Evolutionary conservation across 2,888 invertebrate genomes (phyloP), one percentile per base, ranked within the genome.

Genomic region (Dryadula phaetusa): DNA sequence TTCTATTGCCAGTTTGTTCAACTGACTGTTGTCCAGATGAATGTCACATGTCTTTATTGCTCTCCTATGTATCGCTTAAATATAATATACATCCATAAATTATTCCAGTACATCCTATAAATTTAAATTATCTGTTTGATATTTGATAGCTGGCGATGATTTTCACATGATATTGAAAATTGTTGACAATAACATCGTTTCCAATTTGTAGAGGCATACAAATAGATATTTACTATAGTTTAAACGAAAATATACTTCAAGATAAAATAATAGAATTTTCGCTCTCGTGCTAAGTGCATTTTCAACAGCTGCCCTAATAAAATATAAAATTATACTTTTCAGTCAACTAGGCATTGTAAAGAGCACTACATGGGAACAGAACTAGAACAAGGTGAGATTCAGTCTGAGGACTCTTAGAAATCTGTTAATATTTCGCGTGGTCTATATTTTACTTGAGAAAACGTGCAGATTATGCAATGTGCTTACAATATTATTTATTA

Each of bases 1-100:
- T 81, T 82, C 81, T 86, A 89, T 89, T 84, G 87, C 86, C 82
- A 78, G 85, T 87, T 87, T 87, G 84, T 82, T 82, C 80, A 83
- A 83, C 83, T 85, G 85, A 83, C 83, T 79, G 81, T 78, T 80
- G 77, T 76, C 75, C 76, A 76, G 79, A 82, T 79, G 78, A 80
- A 79, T 80, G 81, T 82, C 79, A 79, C 74, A 75, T 80, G 76
- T 76, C 83, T 77, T 81, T 80, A 84, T 82, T 75, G 78, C 79
- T 74, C 79, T 81, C 80, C 61, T 40, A 73, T 77, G 79, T 69
- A 77, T 78, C 74, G 74, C 69, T 58, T 53, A 18, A 63, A 53
- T 46, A 8, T 20, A 46, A 20, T 10, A 3, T 46, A 20, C 8
- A 20, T 46, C 12, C 12, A 10, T 46, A 46, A 20, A 46, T 2